Base-by-base conservation (phyloP, 2,113 vertebrate genomes). In the Alligator mississippiensis region DNA sequence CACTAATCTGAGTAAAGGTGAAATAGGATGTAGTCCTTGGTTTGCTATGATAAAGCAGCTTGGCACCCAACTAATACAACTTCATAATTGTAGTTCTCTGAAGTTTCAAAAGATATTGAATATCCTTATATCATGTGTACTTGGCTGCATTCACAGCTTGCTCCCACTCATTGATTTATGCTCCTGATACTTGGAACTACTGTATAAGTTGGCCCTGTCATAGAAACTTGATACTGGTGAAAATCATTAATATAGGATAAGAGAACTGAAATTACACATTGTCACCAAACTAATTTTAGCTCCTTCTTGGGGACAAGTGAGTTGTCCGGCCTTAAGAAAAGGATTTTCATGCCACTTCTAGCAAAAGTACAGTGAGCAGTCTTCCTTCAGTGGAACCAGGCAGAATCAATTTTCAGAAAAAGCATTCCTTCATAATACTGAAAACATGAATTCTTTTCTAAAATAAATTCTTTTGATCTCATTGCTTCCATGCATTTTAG, bases 131-230 rank as follows among this genome's bases (percentile, higher is more conserved):
- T 91, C 90, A 82, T 72, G 77, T 66, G 90, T 95, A 30, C 87
- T 83, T 57, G 77, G 90, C 88, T 95, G 91, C 62, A 59, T 94
- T 62, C 75, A 75, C 74, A 0, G 66, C 58, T 88, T 93, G 82
- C 94, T 96, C 87, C 87, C 82, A 68, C 90, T 85, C 10, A 1
- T 18, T 96, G 94, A 96, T 96, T 96, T 96, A 94, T 85, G 74
- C 81, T 62, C 1, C 5, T 4, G 81, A 85, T 94, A 86, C 80
- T 95, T 8, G 1, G 76, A 89, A 85, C 87, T 78, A 70, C 16
- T 0, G 93, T 83, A 95, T 95, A 96, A 96, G 94, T 93, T 89
- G 78, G 87, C 94, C 96, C 96, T 89, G 93, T 92, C 95, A 96
- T 83, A 93, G 94, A 93, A 96, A 96, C 90, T 55, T 90, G 92